Evolutionary conservation across 2,113 vertebrate genomes (phyloP).

Genomic region (Garra rufa): DNA sequence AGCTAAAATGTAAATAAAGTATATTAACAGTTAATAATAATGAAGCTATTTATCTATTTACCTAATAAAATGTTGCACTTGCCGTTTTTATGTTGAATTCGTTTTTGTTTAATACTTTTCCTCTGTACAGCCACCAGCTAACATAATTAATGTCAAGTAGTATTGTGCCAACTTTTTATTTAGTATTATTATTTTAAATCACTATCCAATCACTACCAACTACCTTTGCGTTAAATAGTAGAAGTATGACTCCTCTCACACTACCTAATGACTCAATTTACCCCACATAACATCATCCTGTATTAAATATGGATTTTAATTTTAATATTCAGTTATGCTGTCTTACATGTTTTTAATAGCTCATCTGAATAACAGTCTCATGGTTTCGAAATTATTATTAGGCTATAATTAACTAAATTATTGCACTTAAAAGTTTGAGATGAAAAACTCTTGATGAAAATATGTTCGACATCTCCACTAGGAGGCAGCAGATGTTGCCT

Average conservation of each 20-base stretch:
- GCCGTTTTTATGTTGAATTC: no score
- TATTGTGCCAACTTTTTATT: background rate
- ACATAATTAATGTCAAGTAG: background rate
- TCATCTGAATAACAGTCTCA: background rate
- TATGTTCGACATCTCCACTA: background rate
- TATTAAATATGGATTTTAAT: background rate
- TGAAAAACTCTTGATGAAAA: background rate
- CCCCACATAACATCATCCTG: background rate
- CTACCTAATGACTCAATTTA: background rate
- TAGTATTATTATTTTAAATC: background rate
- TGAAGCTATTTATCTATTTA: no score
- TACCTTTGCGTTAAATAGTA: no score
- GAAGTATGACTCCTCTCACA: no score
- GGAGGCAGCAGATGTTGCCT: background rate
- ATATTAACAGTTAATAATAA: background rate
- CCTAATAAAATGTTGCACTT: no score
- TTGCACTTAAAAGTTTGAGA: background rate
- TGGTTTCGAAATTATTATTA: background rate
- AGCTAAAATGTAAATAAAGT: background rate
- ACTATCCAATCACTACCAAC: background rate
- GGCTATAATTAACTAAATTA: background rate
- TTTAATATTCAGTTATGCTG: background rate
- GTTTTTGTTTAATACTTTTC: no score
- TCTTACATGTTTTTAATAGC: background rate
- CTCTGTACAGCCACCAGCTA: no score